Evolutionary conservation across 2,113 vertebrate genomes (phyloP).

Genomic region (Prochilodus magdalenae): DNA sequence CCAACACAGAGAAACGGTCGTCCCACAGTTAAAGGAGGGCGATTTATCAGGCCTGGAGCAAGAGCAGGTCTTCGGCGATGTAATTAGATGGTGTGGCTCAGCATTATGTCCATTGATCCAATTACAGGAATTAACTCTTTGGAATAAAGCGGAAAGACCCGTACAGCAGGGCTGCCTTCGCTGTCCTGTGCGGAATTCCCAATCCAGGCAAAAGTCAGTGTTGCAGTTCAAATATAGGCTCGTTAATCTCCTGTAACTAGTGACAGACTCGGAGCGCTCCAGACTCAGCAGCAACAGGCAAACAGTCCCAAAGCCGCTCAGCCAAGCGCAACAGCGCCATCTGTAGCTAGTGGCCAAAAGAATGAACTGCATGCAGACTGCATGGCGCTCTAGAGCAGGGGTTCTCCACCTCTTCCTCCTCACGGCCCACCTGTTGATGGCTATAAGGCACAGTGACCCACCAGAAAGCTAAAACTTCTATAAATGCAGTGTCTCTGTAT

Average conservation of each 20-base stretch:
- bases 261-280: no score
- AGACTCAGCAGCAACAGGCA: slow-evolving; percentile 31
- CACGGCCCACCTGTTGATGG: no score
- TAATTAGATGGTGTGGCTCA: slow-evolving; percentile 72
- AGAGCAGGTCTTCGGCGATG: slow-evolving; percentile 41
- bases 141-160: neutral
- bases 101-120: slow-evolving; percentile 77
- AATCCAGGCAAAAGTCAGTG: neutral
- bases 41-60: slow-evolving; percentile 10
- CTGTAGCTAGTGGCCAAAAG: neutral
- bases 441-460: no score
- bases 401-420: no score
- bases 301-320: neutral
- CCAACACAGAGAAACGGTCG: neutral
- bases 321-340: slow-evolving; percentile 12
- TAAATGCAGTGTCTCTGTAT: no score
- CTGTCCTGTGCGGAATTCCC: neutral
- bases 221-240: neutral
- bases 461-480: no score
- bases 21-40: neutral
- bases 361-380: neutral
- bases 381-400: neutral
- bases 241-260: neutral
- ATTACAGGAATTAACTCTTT: slow-evolving; percentile 77
- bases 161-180: neutral